Evolutionary conservation across 2,797 vertebrate genomes (phyloP).

Genomic region (Megaceryle alcyon): DNA sequence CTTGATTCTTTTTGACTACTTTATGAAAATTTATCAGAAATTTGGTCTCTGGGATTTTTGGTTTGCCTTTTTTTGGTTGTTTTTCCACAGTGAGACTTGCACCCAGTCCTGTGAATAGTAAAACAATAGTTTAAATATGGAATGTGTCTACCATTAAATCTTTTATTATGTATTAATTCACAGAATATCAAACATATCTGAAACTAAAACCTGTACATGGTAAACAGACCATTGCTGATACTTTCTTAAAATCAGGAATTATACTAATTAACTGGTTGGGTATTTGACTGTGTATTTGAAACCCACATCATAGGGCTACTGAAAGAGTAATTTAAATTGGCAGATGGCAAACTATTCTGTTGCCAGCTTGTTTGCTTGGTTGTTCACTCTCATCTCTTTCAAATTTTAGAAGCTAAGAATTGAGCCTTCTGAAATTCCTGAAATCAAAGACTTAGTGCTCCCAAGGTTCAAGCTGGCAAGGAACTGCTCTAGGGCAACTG

Average conservation of each 20-base stretch:
- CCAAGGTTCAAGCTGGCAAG: background rate
- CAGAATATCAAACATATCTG: fast-evolving
- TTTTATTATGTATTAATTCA: background rate
- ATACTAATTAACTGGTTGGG: background rate
- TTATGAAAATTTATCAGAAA: background rate
- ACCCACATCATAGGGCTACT: background rate
- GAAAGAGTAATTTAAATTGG: background rate
- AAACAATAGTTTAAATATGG: background rate
- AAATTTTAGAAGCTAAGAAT: background rate
- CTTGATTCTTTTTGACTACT: background rate
- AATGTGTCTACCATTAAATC: background rate
- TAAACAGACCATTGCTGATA: background rate
- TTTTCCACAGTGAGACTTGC: background rate
- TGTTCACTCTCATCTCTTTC: background rate
- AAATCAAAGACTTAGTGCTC: background rate
- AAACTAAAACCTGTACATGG: background rate
- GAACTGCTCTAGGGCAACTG: background rate
- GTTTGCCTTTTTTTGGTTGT: background rate
- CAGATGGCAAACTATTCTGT: background rate
- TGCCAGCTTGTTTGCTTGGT: background rate
- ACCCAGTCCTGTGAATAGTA: background rate
- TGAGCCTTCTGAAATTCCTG: background rate
- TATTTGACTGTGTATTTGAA: background rate
- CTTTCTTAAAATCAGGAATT: background rate
- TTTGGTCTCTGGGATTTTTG: too few relatives aligned